Evolutionary conservation across 2,888 invertebrate genomes (phyloP).

Genomic region (Oscheius myriophilus): DNA sequence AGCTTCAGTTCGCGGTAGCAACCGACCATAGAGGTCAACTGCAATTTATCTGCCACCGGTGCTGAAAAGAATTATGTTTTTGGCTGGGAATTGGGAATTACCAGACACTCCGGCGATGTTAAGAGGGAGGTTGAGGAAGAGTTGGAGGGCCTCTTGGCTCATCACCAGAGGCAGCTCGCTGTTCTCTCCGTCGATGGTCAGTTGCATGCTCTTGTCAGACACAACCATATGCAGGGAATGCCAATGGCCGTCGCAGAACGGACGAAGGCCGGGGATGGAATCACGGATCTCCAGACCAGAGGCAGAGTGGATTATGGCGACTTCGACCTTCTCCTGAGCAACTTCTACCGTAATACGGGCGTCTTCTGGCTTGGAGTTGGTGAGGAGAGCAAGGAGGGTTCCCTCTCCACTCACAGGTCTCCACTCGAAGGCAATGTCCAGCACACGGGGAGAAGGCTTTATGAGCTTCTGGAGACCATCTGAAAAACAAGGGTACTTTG

Average conservation of each 20-base stretch:
- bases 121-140: conserved; percentile 48
- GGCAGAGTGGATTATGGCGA: conserved; percentile 34
- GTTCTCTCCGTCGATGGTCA: conserved; percentile 33
- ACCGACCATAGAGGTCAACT: conserved; percentile 46
- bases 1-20: conserved; percentile 56
- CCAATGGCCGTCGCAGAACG: conserved; percentile 60
- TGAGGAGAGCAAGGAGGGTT: conserved; percentile 36
- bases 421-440: conserved; percentile 40
- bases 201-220: conserved; percentile 26
- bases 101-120: conserved; percentile 56
- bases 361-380: conserved; percentile 35
- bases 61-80: conserved; percentile 16
- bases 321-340: conserved; percentile 30
- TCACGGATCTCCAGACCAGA: conserved; percentile 35
- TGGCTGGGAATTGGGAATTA: not conserved
- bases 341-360: conserved; percentile 36
- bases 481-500: not conserved
- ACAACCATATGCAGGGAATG: conserved; percentile 51
- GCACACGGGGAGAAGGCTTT: not conserved
- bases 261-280: conserved; percentile 33
- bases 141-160: conserved; percentile 33
- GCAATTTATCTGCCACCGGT: conserved; percentile 34
- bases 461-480: conserved; percentile 16
- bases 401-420: conserved; percentile 40
- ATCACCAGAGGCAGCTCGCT: conserved; percentile 38